Conservation (phyloP, 2,113 vertebrate species). For the Syngnathus scovelli region DNA sequence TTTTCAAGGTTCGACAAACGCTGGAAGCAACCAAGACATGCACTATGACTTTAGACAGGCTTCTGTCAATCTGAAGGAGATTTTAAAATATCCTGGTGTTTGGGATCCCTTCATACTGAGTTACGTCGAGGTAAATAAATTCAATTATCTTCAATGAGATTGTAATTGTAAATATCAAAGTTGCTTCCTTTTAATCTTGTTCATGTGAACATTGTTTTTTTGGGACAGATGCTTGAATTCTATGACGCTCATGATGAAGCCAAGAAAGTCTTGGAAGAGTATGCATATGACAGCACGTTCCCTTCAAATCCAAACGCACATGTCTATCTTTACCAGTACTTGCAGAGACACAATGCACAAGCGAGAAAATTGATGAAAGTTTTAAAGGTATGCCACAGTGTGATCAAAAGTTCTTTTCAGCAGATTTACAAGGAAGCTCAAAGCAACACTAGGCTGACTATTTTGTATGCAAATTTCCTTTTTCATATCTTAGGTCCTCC, state of each 20-base stretch:
- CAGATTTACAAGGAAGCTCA: neutral
- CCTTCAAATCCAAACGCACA: conserved; percentile 91
- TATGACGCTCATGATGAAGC: conserved; percentile 74
- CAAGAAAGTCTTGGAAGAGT: conserved; percentile 74
- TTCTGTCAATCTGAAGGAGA: conserved; percentile 70
- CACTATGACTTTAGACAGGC: conserved; percentile 79
- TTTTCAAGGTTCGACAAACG: conserved; percentile 53
- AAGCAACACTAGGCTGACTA: neutral
- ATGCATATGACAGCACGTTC: conserved; percentile 80
- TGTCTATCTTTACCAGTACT: conserved; percentile 80
- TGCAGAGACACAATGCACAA: conserved; percentile 73
- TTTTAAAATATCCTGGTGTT: conserved; percentile 80
- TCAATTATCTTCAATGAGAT: neutral
- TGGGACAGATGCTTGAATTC: conserved; percentile 82
- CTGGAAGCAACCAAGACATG: conserved; percentile 62
- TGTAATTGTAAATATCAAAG: neutral
- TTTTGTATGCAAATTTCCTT: neutral
- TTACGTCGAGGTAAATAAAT: conserved; percentile 79
- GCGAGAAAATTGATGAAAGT: conserved; percentile 65
- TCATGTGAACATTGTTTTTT: conserved; percentile 3
- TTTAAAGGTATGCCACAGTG: conserved; percentile 74
- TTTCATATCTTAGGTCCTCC: conserved; percentile 71
- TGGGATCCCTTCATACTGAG: conserved; percentile 88
- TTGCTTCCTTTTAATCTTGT: neutral
- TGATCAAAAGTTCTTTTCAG: neutral